Conservation (phyloP, 2,797 vertebrate species). For the Siniperca obscura region DNA sequence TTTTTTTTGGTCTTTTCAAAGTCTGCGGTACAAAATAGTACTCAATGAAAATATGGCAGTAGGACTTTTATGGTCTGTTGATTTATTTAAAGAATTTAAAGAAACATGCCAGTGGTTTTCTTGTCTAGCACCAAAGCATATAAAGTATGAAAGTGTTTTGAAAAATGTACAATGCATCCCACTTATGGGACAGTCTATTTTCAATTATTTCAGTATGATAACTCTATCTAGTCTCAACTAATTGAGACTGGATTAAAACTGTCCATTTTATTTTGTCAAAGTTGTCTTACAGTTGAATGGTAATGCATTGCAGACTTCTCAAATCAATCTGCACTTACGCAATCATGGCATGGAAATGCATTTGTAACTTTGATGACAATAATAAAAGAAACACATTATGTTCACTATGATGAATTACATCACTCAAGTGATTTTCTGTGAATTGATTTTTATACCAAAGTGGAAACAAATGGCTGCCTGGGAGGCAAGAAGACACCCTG, state of each 20-base stretch:
- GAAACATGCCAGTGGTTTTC: neutral
- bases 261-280: neutral
- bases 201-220: neutral
- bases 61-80: neutral
- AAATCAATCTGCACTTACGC: neutral
- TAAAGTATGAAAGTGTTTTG: neutral
- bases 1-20: neutral
- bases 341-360: neutral
- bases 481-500: neutral
- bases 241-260: neutral
- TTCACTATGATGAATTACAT: constrained; percentile 7
- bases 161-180: neutral
- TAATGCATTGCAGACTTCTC: neutral
- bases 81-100: neutral
- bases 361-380: constrained; percentile 1
- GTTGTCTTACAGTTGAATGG: neutral
- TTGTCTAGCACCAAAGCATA: neutral
- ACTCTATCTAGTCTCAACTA: neutral
- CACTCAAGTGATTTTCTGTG: constrained; percentile 13
- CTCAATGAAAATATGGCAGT: neutral
- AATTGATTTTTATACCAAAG: constrained; percentile 37
- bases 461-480: constrained; percentile 23
- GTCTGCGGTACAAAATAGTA: neutral
- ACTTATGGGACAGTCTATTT: neutral
- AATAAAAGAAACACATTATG: neutral